Conservation (phyloP, 2,888 invertebrate species). For the Apoda limacodes region DNA sequence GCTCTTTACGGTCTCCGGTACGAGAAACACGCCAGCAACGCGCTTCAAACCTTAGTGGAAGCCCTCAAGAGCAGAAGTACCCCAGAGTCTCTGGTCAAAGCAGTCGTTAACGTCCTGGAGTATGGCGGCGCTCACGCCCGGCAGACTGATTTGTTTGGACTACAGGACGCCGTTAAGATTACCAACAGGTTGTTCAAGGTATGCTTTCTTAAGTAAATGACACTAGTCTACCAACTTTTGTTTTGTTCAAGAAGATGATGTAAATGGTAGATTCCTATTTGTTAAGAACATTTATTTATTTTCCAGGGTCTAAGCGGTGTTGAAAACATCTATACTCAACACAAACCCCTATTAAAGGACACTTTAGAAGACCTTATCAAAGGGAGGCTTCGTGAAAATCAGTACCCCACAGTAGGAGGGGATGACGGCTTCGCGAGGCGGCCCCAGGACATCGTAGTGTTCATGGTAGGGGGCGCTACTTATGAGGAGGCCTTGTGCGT, state of each 20-base stretch:
- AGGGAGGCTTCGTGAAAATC: slow-evolving; percentile 87
- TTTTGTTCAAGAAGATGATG: too few species aligned
- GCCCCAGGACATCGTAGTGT: slow-evolving; percentile 94
- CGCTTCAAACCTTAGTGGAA: slow-evolving; percentile 78
- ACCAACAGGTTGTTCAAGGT: slow-evolving; percentile 91
- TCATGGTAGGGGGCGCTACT: slow-evolving; percentile 95
- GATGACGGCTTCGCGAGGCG: slow-evolving; percentile 68
- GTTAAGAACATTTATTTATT: too few species aligned
- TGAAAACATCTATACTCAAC: slow-evolving; percentile 99
- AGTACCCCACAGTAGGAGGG: slow-evolving; percentile 86
- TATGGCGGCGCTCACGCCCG: slow-evolving; percentile 87
- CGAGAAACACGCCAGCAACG: slow-evolving; percentile 88
- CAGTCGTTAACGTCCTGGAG: slow-evolving; percentile 78
- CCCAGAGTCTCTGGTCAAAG: slow-evolving; percentile 45
- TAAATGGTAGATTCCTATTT: too few species aligned
- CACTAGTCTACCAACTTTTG: too few species aligned
- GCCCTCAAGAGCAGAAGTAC: slow-evolving; percentile 77
- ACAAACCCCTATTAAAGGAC: slow-evolving; percentile 91
- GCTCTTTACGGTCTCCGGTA: slow-evolving; percentile 94
- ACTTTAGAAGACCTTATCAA: slow-evolving; percentile 91
- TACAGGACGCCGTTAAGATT: slow-evolving; percentile 87
- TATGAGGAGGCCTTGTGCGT: slow-evolving; percentile 95
- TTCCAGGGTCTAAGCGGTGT: slow-evolving; percentile 88
- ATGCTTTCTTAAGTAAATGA: slow-evolving; percentile 12
- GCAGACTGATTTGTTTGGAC: slow-evolving; percentile 86